phyloP scores from a whole-genome alignment of 2,888 invertebrate species.

The Eutolmus rufibarbis region DNA sequence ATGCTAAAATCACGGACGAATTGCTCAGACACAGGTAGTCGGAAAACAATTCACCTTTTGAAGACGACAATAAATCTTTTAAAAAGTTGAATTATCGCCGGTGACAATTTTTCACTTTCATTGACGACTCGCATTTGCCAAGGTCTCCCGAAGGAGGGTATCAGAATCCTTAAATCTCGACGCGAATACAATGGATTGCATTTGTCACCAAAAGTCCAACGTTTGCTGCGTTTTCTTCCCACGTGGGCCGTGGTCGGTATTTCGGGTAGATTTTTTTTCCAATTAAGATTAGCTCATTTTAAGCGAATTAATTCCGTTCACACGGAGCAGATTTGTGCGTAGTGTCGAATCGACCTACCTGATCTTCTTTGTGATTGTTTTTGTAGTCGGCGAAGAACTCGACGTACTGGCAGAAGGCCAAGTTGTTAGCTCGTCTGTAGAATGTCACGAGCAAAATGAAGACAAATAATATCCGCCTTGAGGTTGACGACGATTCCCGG shows the following conservation, averaged over 20 bases:
- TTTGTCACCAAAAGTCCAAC: background rate
- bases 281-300: constrained; percentile 21
- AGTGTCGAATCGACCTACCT: constrained; percentile 51
- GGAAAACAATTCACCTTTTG: background rate
- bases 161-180: background rate
- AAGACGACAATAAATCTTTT: background rate
- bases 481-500: constrained; percentile 13
- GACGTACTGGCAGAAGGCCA: constrained; percentile 51
- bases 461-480: constrained; percentile 29
- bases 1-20: background rate
- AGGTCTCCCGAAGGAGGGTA: background rate
- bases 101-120: background rate
- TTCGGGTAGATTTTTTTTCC: background rate
- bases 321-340: background rate
- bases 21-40: background rate
- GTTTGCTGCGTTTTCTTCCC: background rate
- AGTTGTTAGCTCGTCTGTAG: constrained; percentile 54
- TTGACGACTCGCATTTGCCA: background rate
- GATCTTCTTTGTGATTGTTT: constrained; percentile 56
- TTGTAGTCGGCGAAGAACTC: constrained; percentile 57
- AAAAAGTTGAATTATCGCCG: background rate
- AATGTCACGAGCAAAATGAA: constrained; percentile 47
- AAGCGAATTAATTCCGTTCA: constrained; percentile 8
- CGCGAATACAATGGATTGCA: background rate
- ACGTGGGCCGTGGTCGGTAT: background rate